Conservation (phyloP, 2,888 invertebrate species). For the Drosophila lutescens region DNA sequence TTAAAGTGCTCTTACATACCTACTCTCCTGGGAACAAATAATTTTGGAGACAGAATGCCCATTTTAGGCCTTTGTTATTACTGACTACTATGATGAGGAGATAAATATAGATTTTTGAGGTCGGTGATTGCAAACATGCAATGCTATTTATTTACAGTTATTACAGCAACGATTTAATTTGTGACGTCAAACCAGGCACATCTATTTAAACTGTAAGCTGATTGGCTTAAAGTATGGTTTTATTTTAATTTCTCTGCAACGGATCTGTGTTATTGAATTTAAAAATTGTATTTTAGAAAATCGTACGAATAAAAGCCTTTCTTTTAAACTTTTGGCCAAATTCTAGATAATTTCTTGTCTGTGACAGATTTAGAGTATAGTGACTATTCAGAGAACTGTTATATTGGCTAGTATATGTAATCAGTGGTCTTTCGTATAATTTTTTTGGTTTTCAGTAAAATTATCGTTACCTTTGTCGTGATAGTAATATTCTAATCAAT, state of each 20-base stretch:
- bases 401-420: slow-evolving; percentile 6
- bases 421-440: slow-evolving; percentile 2
- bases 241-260: neutral
- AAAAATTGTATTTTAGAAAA: too few relatives aligned
- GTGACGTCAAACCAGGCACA: slow-evolving; percentile 27
- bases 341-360: neutral
- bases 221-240: neutral
- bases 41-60: neutral
- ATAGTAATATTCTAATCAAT: too few relatives aligned
- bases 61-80: slow-evolving; percentile 18
- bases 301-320: too few relatives aligned
- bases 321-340: neutral
- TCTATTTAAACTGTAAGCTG: neutral
- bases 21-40: neutral
- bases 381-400: neutral
- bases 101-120: slow-evolving; percentile 67
- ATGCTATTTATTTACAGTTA: slow-evolving; percentile 43
- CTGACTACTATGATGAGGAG: slow-evolving; percentile 21
- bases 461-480: too few relatives aligned
- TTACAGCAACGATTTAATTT: slow-evolving; percentile 11
- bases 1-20: too few relatives aligned
- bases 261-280: too few relatives aligned
- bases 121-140: slow-evolving; percentile 52
- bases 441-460: neutral
- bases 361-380: too few relatives aligned